These are phyloP conservation scores for Acleris sparsana DNA, from an alignment of 2,888 invertebrate genomes.

Conservation along the genomic window DNA sequence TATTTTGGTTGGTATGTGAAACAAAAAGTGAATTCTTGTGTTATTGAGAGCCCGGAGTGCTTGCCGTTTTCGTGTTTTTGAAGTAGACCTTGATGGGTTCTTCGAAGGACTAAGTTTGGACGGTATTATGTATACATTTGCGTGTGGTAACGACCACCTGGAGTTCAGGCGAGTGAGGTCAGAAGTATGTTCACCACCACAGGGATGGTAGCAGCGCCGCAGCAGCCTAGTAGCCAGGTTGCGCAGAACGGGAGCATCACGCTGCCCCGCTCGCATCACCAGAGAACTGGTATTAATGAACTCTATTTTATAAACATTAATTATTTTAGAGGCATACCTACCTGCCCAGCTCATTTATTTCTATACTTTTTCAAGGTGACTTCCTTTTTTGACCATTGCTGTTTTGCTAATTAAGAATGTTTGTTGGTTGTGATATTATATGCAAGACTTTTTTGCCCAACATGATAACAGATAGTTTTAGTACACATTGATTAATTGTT, in stretches of 20 bases:
- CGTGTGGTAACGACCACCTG: constrained; percentile 73
- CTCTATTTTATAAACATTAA: background rate
- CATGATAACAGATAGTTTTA: too few relatives aligned
- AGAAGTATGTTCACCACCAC: constrained; percentile 62
- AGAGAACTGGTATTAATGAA: constrained; percentile 67
- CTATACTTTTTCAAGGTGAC: too few relatives aligned
- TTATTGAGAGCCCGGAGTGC: constrained; percentile 32
- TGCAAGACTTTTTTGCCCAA: too few relatives aligned
- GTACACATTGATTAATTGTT: too few relatives aligned
- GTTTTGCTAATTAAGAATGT: too few relatives aligned
- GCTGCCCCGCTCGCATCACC: constrained; percentile 77
- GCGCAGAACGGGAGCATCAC: constrained; percentile 78
- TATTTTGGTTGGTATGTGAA: constrained; percentile 64
- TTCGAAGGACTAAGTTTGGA: constrained; percentile 49
- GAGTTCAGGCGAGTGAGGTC: constrained; percentile 65
- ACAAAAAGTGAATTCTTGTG: constrained; percentile 49
- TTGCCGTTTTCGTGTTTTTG: constrained; percentile 38
- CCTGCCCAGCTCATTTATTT: too few relatives aligned
- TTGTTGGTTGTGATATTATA: too few relatives aligned
- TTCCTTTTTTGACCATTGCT: too few relatives aligned
- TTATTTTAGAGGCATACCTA: background rate
- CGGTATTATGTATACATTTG: constrained; percentile 75
- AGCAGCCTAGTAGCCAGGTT: constrained; percentile 73
- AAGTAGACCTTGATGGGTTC: constrained; percentile 46
- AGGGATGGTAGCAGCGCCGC: constrained; percentile 77